Percentiles rank a stretch among this genome's conserved stretches.
phyloP scores from a whole-genome alignment of 2,113 vertebrate species.

The Eptesicus fuscus region DNA sequence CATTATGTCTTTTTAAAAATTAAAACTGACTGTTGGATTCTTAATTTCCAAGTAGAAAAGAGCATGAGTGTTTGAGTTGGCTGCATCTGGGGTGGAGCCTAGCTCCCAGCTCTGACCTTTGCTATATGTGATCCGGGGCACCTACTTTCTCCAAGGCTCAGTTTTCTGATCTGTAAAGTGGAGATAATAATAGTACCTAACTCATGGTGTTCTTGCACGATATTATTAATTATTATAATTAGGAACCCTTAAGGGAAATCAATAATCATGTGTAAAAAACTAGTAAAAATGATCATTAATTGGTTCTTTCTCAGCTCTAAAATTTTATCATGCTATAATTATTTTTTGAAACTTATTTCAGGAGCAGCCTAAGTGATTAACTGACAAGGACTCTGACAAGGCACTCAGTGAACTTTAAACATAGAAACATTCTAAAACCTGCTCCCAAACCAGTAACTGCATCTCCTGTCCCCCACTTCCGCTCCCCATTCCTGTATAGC shows the following conservation, averaged over 20 bases:
- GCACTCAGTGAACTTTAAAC: conserved; percentile 1
- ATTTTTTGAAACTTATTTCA: conserved; percentile 28
- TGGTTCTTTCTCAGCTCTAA: conserved; percentile 18
- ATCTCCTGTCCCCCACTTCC: background rate
- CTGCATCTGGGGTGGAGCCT: background rate
- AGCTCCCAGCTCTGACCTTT: background rate
- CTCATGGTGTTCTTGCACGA: background rate
- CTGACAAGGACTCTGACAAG: background rate
- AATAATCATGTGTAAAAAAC: background rate
- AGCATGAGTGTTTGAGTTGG: background rate
- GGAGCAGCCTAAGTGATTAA: background rate
- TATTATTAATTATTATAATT: background rate
- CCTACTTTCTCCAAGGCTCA: background rate
- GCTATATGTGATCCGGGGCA: background rate
- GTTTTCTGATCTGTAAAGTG: background rate
- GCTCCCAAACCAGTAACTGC: background rate
- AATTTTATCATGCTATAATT: background rate
- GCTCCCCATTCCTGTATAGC: background rate
- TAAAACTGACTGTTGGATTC: background rate
- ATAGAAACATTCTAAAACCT: conserved; percentile 1
- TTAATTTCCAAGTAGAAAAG: background rate
- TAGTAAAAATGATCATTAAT: background rate
- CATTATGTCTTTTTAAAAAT: conserved; percentile 18
- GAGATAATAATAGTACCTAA: background rate
- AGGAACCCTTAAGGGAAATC: background rate